Conservation (phyloP, 1,140 invertebrate genomes). For the Calycopis cecrops region DNA sequence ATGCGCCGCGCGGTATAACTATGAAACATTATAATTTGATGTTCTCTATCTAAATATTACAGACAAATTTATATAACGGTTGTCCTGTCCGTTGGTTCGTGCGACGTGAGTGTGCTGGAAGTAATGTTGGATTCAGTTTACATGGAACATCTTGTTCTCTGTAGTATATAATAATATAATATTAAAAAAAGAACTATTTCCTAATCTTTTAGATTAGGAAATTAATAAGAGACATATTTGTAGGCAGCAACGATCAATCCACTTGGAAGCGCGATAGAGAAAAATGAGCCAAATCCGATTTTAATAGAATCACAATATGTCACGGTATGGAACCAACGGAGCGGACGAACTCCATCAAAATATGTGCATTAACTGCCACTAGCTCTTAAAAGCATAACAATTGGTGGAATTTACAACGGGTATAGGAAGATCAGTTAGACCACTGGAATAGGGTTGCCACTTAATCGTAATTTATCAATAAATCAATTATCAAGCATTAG, state of each 20-base stretch:
- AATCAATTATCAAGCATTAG: not conserved
- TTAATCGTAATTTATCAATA: slow-evolving; percentile 4
- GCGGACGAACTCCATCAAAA: slow-evolving; percentile 46
- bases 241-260: no score
- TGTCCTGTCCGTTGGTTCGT: not conserved
- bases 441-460: slow-evolving; percentile 10
- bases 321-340: slow-evolving; percentile 25
- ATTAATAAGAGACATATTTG: no score
- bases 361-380: slow-evolving; percentile 49
- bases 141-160: no score
- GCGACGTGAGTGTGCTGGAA: not conserved
- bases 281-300: no score
- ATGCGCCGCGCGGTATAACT: not conserved
- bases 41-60: slow-evolving; percentile 5
- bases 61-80: slow-evolving; percentile 1
- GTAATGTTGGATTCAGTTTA: not conserved
- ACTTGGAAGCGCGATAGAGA: no score
- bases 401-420: slow-evolving; percentile 49
- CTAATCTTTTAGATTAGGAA: no score
- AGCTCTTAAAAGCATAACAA: slow-evolving; percentile 64
- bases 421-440: not conserved
- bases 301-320: not conserved
- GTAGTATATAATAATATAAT: no score
- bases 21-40: not conserved
- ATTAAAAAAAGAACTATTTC: no score